These are phyloP conservation scores for Prorops nasuta DNA, from an alignment of 1,140 invertebrate genomes.

Conservation along the genomic window DNA sequence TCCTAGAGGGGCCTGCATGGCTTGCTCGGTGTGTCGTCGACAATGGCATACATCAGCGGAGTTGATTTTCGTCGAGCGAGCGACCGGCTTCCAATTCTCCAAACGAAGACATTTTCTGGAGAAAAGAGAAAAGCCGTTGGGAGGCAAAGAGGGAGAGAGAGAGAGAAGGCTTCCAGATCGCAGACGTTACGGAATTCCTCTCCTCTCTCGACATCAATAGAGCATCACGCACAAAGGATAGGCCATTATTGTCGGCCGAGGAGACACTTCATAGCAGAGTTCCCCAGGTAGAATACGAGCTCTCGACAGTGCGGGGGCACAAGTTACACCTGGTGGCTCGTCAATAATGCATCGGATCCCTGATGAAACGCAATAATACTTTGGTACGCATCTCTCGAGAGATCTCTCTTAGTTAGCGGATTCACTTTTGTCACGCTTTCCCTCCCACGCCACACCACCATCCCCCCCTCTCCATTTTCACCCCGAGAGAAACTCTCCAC, in stretches of 20 bases:
- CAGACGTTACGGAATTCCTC: conserved; percentile 35
- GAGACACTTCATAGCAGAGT: conserved; percentile 24
- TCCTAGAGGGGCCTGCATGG: conserved; percentile 15
- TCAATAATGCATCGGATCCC: conserved; percentile 37
- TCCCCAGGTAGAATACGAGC: conserved; percentile 31
- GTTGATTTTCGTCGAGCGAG: too few species aligned
- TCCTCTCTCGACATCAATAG: conserved; percentile 37
- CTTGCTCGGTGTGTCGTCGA: background rate
- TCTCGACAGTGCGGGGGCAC: conserved; percentile 20
- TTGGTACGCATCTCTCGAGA: too few species aligned
- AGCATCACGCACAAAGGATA: conserved; percentile 32
- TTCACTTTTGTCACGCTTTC: too few species aligned
- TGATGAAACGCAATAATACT: too few species aligned
- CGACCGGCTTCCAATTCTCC: background rate
- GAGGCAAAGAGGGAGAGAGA: background rate
- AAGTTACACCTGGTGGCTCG: conserved; percentile 47
- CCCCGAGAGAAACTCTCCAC: too few species aligned
- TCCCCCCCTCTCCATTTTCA: too few species aligned
- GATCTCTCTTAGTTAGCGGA: too few species aligned
- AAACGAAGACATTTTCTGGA: background rate
- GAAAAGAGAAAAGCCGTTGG: background rate
- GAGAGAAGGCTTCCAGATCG: conserved; percentile 16
- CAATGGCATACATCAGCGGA: conserved; percentile 8
- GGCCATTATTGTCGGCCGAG: conserved; percentile 25
- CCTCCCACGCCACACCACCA: too few species aligned